phyloP scores from a whole-genome alignment of 2,888 invertebrate species.

The Galerucella pusilla region DNA sequence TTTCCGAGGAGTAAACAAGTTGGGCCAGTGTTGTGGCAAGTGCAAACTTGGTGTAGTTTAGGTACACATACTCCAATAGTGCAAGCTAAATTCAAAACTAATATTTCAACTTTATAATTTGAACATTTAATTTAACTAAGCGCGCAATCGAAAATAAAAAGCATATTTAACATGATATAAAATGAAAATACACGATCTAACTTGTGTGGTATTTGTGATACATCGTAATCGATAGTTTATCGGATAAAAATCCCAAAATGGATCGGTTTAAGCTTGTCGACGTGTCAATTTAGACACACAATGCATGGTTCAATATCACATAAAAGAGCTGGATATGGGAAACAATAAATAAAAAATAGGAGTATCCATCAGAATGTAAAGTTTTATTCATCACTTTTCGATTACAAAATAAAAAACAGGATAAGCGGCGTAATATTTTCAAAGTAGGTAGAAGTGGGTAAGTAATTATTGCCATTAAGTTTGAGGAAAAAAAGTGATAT shows the following conservation, averaged over 20 bases:
- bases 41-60: background rate
- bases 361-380: background rate
- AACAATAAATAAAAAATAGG: background rate
- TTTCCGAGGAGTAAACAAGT: background rate
- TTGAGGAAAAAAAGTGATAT: background rate
- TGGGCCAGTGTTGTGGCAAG: background rate
- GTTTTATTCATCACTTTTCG: background rate
- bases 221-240: background rate
- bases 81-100: background rate
- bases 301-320: background rate
- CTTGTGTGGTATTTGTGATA: background rate
- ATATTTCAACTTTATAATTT: background rate
- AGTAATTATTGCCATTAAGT: no score
- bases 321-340: background rate
- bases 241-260: background rate
- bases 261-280: background rate
- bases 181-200: background rate
- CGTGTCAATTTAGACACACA: background rate
- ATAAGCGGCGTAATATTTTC: background rate
- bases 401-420: background rate
- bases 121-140: no score
- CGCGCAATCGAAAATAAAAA: no score
- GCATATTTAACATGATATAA: background rate
- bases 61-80: no score
- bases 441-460: background rate